These are phyloP conservation scores for Achroia grisella DNA, from an alignment of 1,140 invertebrate species.

Conservation along the genomic window DNA sequence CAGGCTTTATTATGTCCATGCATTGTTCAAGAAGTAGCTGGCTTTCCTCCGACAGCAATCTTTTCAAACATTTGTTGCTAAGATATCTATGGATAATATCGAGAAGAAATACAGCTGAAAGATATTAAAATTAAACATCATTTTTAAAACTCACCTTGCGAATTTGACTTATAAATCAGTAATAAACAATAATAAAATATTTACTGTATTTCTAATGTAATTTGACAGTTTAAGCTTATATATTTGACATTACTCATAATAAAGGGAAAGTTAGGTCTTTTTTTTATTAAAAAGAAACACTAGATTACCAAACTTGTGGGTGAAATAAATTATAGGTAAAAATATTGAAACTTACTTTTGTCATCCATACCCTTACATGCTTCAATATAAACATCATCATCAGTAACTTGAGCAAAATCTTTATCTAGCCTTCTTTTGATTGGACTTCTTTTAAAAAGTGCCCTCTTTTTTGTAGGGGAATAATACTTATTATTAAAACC, in stretches of 20 bases:
- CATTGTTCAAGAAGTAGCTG: conserved; percentile 23
- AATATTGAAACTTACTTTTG: conserved; percentile 35
- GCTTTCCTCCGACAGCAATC: conserved; percentile 24
- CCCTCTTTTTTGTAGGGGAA: conserved; percentile 45
- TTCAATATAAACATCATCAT: conserved; percentile 11
- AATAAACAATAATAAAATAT: too few species aligned
- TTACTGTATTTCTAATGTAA: too few species aligned
- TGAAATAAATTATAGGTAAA: not conserved
- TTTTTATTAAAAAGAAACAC: too few species aligned
- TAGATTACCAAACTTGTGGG: too few species aligned
- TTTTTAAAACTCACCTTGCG: too few species aligned
- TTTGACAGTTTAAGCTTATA: too few species aligned
- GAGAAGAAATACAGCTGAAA: conserved; percentile 41
- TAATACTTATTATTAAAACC: conserved; percentile 29
- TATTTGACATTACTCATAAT: too few species aligned
- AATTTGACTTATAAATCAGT: too few species aligned
- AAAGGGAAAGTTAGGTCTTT: too few species aligned
- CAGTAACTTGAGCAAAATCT: conserved; percentile 2
- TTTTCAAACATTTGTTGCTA: conserved; percentile 19
- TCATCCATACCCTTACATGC: conserved; percentile 34
- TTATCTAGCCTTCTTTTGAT: conserved; percentile 24
- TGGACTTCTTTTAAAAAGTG: conserved; percentile 19
- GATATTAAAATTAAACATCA: conserved; percentile 6
- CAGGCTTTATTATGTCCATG: conserved; percentile 22
- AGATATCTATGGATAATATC: conserved; percentile 38